Percentiles rank a stretch among this genome's conserved stretches.
These are phyloP conservation scores for Cephus spinipes DNA, from an alignment of 2,888 invertebrate species.

Conservation along the genomic window DNA sequence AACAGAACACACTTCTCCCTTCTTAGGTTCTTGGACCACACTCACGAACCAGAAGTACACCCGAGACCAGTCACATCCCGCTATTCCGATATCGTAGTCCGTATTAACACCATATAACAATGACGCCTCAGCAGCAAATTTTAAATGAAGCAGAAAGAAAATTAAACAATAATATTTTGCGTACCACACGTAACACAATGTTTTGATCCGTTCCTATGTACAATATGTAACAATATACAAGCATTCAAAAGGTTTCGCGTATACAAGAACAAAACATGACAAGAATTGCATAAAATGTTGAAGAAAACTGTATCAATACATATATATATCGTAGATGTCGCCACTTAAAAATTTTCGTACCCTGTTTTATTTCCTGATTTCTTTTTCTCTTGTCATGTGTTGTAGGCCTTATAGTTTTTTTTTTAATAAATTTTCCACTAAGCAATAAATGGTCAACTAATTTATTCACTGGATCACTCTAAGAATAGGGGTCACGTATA, in stretches of 20 bases:
- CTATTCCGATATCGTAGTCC: background rate
- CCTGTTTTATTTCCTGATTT: slow-evolving; percentile 13
- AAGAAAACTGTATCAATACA: no score
- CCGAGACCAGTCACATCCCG: background rate
- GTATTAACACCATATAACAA: background rate
- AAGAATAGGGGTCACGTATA: no score
- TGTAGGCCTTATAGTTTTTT: no score
- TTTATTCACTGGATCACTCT: no score
- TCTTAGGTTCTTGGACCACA: slow-evolving; percentile 6
- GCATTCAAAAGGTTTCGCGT: background rate
- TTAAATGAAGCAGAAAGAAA: background rate
- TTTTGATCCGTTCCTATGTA: background rate
- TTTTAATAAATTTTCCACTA: no score
- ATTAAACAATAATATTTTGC: background rate
- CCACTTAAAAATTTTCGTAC: no score
- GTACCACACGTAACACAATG: background rate
- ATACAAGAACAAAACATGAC: background rate
- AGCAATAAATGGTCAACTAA: no score
- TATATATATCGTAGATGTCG: no score
- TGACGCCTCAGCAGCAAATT: background rate
- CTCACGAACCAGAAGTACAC: background rate
- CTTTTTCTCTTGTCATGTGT: slow-evolving; percentile 16
- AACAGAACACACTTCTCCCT: slow-evolving; percentile 43
- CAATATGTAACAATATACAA: background rate
- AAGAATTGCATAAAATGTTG: background rate